Conservation (phyloP, 92 coral and sea anemone genomes). For the Porites evermanni region DNA sequence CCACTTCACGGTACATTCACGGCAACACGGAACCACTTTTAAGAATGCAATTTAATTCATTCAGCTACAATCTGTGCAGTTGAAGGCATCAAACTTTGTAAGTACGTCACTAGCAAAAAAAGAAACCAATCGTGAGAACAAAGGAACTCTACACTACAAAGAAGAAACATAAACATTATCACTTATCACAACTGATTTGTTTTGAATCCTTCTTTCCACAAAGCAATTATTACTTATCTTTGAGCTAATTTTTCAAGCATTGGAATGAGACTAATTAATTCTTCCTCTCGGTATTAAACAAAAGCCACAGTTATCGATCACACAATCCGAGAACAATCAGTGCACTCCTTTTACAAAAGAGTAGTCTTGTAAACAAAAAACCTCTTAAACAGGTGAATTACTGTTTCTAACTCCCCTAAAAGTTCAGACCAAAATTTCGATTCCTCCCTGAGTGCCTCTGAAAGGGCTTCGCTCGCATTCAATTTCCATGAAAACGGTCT, state of each 20-base stretch:
- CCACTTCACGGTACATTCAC: too few species aligned
- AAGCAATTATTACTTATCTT: constrained; percentile 11
- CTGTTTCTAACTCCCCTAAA: too few species aligned
- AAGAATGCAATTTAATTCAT: too few species aligned
- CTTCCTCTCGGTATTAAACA: neutral
- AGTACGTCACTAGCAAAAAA: neutral
- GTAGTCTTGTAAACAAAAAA: too few species aligned
- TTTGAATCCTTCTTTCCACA: neutral
- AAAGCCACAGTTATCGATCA: constrained; percentile 18
- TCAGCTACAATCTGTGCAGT: too few species aligned
- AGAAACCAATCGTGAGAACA: neutral
- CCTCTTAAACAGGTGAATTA: too few species aligned
- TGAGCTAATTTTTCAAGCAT: constrained; percentile 19
- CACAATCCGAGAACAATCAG: neutral
- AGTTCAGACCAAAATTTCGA: too few species aligned
- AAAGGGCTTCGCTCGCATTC: neutral
- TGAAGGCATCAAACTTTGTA: too few species aligned
- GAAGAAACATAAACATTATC: constrained; percentile 11
- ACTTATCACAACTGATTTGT: neutral
- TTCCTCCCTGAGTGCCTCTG: too few species aligned
- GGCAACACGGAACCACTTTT: too few species aligned
- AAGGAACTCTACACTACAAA: neutral
- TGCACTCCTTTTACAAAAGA: constrained; percentile 1
- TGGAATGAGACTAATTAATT: neutral
- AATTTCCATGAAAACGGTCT: constrained; percentile 43